These are phyloP conservation scores for Podarcis cretensis DNA, from an alignment of 2,113 vertebrate species.

Conservation along the genomic window DNA sequence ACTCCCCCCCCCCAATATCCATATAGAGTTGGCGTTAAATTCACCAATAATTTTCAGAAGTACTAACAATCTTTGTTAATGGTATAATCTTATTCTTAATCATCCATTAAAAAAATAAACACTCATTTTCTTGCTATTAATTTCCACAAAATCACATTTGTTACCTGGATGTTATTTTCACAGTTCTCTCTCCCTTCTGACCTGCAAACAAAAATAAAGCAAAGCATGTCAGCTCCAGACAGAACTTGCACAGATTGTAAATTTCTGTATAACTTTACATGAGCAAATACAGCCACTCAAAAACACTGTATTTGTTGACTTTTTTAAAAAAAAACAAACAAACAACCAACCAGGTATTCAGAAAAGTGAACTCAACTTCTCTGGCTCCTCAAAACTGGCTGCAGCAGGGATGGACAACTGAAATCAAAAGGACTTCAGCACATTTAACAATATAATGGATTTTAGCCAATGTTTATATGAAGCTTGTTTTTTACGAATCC, in stretches of 20 bases:
- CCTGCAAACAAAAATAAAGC: conserved; percentile 63
- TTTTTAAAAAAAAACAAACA: background rate
- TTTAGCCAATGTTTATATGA: background rate
- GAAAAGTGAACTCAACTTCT: background rate
- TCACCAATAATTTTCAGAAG: background rate
- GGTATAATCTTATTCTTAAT: background rate
- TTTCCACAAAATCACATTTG: background rate
- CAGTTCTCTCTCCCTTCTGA: conserved; percentile 45
- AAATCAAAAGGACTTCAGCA: background rate
- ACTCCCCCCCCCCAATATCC: no score
- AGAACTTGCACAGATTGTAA: background rate
- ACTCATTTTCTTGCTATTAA: background rate
- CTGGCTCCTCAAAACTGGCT: background rate
- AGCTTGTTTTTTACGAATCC: background rate
- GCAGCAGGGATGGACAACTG: background rate
- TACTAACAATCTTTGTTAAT: background rate
- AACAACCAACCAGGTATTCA: background rate
- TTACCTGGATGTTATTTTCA: conserved; percentile 66
- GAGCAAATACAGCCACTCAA: background rate
- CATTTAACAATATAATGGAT: background rate
- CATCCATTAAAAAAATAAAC: background rate
- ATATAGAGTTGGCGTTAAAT: background rate
- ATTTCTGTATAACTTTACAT: background rate
- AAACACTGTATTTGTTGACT: background rate
- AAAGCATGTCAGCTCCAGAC: conserved; percentile 28